Conservation (phyloP, 2,113 vertebrate species). For the Poicephalus meyeri region DNA sequence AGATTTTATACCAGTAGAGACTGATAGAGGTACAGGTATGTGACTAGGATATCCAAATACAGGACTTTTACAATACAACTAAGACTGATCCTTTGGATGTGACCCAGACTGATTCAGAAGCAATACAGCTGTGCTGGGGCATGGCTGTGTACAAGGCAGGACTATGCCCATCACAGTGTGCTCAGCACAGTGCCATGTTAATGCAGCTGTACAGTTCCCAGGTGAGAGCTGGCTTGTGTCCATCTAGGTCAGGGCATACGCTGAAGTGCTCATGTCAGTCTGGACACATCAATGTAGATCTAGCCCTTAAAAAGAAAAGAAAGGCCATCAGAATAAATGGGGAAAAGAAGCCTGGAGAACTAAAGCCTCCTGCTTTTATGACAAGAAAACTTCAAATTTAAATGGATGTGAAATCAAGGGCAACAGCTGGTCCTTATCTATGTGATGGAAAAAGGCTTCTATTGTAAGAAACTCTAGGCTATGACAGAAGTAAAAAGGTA, state of each 20-base stretch:
- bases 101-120: not conserved
- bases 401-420: not conserved
- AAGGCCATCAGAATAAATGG: rapidly evolving
- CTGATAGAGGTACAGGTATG: not conserved
- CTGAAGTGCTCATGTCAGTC: not conserved
- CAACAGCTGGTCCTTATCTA: not conserved
- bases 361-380: not conserved
- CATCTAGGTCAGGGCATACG: not conserved
- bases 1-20: not conserved
- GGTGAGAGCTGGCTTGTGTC: not conserved
- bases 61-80: not conserved
- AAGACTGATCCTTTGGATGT: not conserved
- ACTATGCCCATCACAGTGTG: rapidly evolving
- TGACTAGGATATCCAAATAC: not conserved
- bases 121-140: not conserved
- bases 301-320: not conserved
- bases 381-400: not conserved
- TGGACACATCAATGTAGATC: not conserved
- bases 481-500: not conserved
- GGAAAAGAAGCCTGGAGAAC: not conserved
- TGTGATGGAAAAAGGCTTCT: not conserved
- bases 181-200: rapidly evolving
- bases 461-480: not conserved
- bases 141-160: rapidly evolving
- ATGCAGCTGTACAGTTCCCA: rapidly evolving